Evolutionary conservation across 2,113 vertebrate species (phyloP), one percentile per base, ranked within the genome.

Genomic region (Bujurquina vittata): DNA sequence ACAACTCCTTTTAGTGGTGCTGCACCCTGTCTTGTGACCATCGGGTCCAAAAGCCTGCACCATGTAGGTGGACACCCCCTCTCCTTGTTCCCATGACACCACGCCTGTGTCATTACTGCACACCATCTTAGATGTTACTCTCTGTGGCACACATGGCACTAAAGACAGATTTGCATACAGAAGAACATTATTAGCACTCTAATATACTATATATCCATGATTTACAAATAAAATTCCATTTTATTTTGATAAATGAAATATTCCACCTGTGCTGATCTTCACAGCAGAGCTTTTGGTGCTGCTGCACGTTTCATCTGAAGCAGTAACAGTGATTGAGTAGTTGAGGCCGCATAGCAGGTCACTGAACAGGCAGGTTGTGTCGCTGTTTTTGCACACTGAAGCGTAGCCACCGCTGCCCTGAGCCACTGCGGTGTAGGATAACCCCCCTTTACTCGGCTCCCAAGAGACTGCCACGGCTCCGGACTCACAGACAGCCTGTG

Each of bases 81-180:
- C 91, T 10, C 14, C 90, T 10, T 84, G 78, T 65, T 95, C 91
- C 96, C 96, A 96, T 2, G 88, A 93, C 69, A 96, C 91, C 5
- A 93, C 10, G 0, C 91, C 95, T 6, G 85, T 92, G 77, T 94
- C 79, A 12, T 79, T 92, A 12, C 31, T 18, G 80, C 96, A 96
- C 67, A 90, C 18, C 83, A 94, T 84, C 37, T 83, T 15, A 18
- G 93, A 90, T 5, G 56, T 77, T 73, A 95, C 87, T 0, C 58
- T 59, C 75, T 91, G 88, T 23, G 95, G 94, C 8, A 80, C 46
- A 65, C 96, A 96, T 1, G 89, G 93, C 10, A 93, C 96, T 96
- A 65, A 31, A 80, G 5, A 86, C 55, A 60, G 11, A 4, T 14
- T 8, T 31, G 22, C n/a, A 29, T 5, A 49, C 55, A 23, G 4